Conservation (phyloP, 2,113 vertebrate species). For the Prinia subflava region DNA sequence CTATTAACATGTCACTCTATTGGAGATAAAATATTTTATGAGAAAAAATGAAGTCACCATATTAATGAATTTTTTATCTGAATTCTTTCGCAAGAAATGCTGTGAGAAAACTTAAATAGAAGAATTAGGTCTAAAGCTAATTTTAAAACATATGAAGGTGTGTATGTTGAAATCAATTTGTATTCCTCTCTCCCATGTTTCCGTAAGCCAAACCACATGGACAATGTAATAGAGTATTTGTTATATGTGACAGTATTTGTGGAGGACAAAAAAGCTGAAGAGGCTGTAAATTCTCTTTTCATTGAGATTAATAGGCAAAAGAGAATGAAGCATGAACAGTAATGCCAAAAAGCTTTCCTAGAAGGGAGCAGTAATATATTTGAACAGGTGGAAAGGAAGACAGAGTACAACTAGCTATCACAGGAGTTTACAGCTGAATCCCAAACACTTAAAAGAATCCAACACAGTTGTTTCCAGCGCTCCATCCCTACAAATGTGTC, state of each 20-base stretch:
- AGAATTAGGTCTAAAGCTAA: background rate
- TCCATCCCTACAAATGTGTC: background rate
- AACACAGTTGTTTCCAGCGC: background rate
- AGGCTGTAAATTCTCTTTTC: background rate
- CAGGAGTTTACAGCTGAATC: background rate
- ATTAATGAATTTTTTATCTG: background rate
- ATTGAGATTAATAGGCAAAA: background rate
- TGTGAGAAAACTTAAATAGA: background rate
- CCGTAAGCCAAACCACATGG: background rate
- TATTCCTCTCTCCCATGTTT: background rate
- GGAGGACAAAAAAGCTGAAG: background rate
- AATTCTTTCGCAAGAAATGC: background rate
- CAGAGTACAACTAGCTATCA: background rate
- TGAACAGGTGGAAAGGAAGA: background rate
- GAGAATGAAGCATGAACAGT: background rate
- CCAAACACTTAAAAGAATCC: background rate
- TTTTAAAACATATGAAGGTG: background rate
- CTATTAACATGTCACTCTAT: background rate
- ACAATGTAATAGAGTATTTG: background rate
- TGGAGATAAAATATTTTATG: background rate
- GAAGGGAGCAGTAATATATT: background rate
- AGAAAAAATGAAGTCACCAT: background rate
- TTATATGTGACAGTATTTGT: background rate
- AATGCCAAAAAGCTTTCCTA: background rate
- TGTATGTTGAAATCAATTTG: background rate